phyloP scores from a whole-genome alignment of 2,113 vertebrate species.

The Uria aalge region DNA sequence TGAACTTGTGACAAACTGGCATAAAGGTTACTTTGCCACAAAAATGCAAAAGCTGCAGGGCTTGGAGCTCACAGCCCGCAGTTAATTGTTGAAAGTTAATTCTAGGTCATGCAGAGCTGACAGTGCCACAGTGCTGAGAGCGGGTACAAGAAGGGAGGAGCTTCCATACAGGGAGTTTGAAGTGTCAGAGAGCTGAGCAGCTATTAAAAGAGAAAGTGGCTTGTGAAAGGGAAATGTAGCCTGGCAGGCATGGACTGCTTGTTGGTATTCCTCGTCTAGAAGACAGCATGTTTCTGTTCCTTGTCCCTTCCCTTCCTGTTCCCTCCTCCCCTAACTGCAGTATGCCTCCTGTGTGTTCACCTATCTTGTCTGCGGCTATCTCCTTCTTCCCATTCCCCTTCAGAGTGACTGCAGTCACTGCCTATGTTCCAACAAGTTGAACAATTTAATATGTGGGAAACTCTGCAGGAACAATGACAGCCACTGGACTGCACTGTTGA shows the following conservation, averaged over 20 bases:
- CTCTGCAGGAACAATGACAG: slow-evolving; percentile 18
- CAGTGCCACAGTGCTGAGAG: slow-evolving; percentile 34
- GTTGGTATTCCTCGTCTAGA: neutral
- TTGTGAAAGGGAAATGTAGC: slow-evolving; percentile 28
- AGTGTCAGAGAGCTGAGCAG: neutral
- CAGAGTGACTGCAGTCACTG: neutral
- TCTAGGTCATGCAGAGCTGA: slow-evolving; percentile 69
- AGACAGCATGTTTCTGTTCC: neutral
- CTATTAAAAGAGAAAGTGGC: slow-evolving; percentile 67
- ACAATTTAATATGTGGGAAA: slow-evolving; percentile 55
- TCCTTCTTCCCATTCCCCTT: slow-evolving; percentile 15
- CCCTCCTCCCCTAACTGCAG: neutral
- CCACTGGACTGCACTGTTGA: neutral
- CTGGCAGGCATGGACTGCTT: slow-evolving; percentile 21
- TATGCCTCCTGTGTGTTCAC: neutral
- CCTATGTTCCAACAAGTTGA: slow-evolving; percentile 3
- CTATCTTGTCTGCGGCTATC: neutral
- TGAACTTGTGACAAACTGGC: slow-evolving; percentile 75
- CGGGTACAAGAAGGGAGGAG: slow-evolving; percentile 2
- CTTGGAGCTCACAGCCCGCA: slow-evolving; percentile 41
- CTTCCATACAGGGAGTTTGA: slow-evolving; percentile 8
- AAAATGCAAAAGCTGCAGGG: slow-evolving; percentile 52
- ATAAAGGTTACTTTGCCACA: slow-evolving; percentile 73
- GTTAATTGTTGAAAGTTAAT: slow-evolving; percentile 71
- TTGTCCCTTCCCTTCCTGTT: neutral